Conservation (phyloP, 2,797 vertebrate species). For the Malurus leucopterus region DNA sequence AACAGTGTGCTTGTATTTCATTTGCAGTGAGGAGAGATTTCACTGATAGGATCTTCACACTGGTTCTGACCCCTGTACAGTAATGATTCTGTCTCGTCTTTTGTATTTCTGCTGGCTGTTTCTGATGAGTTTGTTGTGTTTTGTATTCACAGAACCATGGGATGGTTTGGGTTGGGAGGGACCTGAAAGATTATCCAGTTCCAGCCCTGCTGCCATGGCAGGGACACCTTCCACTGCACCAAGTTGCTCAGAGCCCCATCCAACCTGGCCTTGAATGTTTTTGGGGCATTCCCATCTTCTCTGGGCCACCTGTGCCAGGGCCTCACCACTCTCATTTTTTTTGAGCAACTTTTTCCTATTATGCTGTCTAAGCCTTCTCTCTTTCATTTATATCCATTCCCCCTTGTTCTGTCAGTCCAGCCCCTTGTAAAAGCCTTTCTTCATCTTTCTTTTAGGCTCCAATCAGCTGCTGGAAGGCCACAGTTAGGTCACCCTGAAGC, state of each 20-base stretch:
- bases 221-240: not conserved
- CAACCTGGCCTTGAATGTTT: not conserved
- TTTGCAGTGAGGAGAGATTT: not conserved
- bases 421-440: not conserved
- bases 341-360: not conserved
- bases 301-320: not conserved
- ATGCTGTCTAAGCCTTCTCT: not conserved
- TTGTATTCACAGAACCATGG: not conserved
- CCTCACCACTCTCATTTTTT: not conserved
- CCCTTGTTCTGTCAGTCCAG: not conserved
- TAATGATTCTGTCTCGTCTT: not conserved
- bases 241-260: not conserved
- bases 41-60: too few relatives aligned
- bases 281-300: not conserved
- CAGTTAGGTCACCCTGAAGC: not conserved
- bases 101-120: not conserved
- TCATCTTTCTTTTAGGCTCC: not conserved
- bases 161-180: not conserved
- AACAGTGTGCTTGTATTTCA: not conserved
- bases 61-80: not conserved
- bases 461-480: not conserved
- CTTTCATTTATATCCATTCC: not conserved
- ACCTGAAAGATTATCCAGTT: not conserved
- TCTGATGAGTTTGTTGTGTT: not conserved
- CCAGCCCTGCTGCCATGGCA: rapidly evolving